Evolutionary conservation across 2,113 vertebrate species (phyloP), one percentile per base, ranked within the genome.

Genomic region (Empidonax alnorum): DNA sequence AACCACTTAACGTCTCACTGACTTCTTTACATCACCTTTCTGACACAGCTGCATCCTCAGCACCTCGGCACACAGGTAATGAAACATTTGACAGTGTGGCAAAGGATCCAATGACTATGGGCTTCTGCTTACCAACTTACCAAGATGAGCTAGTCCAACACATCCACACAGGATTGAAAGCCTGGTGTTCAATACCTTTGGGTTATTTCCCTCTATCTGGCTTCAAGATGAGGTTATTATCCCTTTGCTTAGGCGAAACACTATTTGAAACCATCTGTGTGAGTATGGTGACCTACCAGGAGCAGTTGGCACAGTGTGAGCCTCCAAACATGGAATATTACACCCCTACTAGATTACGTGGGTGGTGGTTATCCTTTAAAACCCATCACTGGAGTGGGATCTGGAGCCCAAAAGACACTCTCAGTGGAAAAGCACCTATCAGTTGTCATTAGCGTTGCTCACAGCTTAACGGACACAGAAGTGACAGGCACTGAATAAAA

Each of bases 401-500:
- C 50, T 66, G 47, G 30, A 79, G 14, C 55, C n/a, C 76, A 87
- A 7, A 59, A 67, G 33, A 77, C 76, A 83, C 56, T 61, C 67
- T 93, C 79, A 55, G 47, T 84, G 72, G 82, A 93, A 68, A 79
- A 72, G 66, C 46, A 87, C 53, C 81, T 84, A 82, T 96, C 94
- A 90, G 33, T 86, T 95, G 90, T 41, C 79, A 68, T 94, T 90
- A 96, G 79, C 11, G n/a, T 88, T 52, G 72, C 80, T 90, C 88
- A 75, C 65, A 93, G 35, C 58, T 88, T 81, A 96, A 85, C 5
- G 1, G 82, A 77, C 72, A 75, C 76, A 84, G 90, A 96, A 95
- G 76, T 72, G 93, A 94, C 88, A 93, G 49, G 79, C 47, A 93
- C 69, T 78, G 96, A 94, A 95, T 95, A 94, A 96, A 96, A 92